Evolutionary conservation across 2,888 invertebrate species (phyloP).

Genomic region (Lasioglossum figueresi): DNA sequence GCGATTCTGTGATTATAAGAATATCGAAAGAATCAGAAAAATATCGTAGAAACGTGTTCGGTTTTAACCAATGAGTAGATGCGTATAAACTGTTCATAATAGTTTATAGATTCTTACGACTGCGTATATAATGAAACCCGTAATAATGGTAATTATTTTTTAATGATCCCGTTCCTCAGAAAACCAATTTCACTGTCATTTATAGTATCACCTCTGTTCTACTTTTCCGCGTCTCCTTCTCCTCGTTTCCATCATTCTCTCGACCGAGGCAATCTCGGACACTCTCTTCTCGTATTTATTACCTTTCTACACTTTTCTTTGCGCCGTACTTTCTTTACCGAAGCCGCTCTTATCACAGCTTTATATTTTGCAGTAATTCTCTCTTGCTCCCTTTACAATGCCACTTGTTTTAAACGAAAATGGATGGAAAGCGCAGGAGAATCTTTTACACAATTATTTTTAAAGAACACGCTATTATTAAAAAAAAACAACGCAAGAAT

Average conservation of each 20-base stretch:
- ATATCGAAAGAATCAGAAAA: background rate
- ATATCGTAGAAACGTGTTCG: background rate
- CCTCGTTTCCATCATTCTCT: background rate
- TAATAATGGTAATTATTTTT: background rate
- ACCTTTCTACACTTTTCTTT: conserved; percentile 21
- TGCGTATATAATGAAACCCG: background rate
- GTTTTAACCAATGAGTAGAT: background rate
- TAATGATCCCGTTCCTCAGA: background rate
- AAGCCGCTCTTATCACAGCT: background rate
- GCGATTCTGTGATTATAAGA: background rate
- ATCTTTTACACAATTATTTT: background rate
- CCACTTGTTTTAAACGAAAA: background rate
- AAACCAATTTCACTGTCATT: conserved; percentile 1
- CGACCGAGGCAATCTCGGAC: background rate
- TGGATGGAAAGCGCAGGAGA: background rate
- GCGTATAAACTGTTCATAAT: background rate
- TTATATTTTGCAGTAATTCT: background rate
- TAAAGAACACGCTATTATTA: background rate
- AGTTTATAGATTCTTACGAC: background rate
- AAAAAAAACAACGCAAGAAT: background rate
- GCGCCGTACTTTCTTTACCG: conserved; percentile 11
- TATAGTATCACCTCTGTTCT: background rate
- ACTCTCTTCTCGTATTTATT: conserved; percentile 35
- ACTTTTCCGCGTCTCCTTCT: background rate
- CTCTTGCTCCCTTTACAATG: background rate